A percentile compares a stretch with the other conserved stretches of the same genome.
Evolutionary conservation across 2,797 vertebrate genomes (phyloP).

Genomic region (Amblyopsis hoosieri): DNA sequence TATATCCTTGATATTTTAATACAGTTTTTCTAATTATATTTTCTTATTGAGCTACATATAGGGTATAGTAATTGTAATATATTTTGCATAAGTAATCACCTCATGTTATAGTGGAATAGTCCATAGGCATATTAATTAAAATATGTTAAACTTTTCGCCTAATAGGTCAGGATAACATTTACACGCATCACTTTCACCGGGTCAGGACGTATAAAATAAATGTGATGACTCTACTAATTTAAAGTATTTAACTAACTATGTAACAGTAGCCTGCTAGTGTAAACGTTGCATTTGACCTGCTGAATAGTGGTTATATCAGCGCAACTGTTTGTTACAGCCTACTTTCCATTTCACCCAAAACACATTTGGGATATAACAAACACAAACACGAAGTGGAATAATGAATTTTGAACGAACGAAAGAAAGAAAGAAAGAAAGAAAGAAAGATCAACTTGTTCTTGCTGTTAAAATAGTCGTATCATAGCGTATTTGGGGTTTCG

Average conservation of each 20-base stretch:
- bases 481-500: no score
- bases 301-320: slow-evolving; percentile 20
- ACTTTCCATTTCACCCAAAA: slow-evolving; percentile 51
- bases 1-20: no score
- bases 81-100: no score
- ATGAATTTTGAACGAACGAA: slow-evolving; percentile 9
- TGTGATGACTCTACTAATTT: not conserved
- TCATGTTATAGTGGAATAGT: no score
- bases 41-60: no score
- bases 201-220: not conserved
- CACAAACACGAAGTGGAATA: slow-evolving; percentile 9
- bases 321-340: slow-evolving; percentile 16
- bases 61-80: no score
- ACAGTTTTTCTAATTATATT: no score
- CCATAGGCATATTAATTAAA: no score
- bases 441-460: not conserved
- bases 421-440: not conserved
- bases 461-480: not conserved
- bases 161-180: not conserved
- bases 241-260: not conserved
- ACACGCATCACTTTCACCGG: slow-evolving; percentile 7
- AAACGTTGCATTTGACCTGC: slow-evolving; percentile 11
- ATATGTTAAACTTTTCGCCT: not conserved
- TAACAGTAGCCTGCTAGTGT: not conserved
- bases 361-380: slow-evolving; percentile 2